Percentiles rank a stretch among this genome's conserved stretches.
These are phyloP conservation scores for Sussaba pulchella DNA, from an alignment of 2,888 invertebrate genomes.

Conservation along the genomic window DNA sequence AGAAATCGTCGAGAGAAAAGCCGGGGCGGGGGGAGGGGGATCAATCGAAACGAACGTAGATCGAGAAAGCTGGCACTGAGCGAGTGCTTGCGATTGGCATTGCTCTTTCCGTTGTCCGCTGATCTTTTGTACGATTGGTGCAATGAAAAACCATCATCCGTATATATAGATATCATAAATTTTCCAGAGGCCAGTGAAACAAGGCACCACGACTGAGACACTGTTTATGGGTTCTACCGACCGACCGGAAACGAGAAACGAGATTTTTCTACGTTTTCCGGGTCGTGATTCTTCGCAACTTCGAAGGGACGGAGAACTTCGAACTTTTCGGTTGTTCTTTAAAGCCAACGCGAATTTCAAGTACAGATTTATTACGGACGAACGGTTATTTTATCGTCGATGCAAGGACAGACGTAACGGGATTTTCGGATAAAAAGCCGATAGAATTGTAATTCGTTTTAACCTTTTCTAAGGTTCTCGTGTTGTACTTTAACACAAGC, in stretches of 20 bases:
- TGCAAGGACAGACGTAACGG: not conserved
- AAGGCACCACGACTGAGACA: not conserved
- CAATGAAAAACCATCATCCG: constrained; percentile 26
- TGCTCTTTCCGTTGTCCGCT: constrained; percentile 24
- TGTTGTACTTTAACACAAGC: no score
- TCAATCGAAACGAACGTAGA: constrained; percentile 41
- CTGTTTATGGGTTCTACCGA: constrained; percentile 12
- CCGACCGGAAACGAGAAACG: constrained; percentile 44
- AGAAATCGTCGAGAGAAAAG: constrained; percentile 12
- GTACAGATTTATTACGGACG: not conserved
- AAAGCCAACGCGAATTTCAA: not conserved
- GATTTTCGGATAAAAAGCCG: not conserved
- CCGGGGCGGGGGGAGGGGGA: not conserved
- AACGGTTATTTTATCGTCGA: not conserved
- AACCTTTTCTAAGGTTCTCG: no score
- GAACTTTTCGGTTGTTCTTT: not conserved
- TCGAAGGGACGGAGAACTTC: constrained; percentile 7
- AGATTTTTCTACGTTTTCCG: constrained; percentile 13
- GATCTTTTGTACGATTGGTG: constrained; percentile 38
- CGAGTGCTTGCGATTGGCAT: constrained; percentile 46
- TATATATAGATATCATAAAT: not conserved
- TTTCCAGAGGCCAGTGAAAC: not conserved
- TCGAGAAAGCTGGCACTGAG: constrained; percentile 26
- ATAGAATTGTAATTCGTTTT: no score
- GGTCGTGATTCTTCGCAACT: constrained; percentile 31